These are phyloP conservation scores for Drosophila persimilis DNA, from an alignment of 1,140 invertebrate species.

Conservation along the genomic window DNA sequence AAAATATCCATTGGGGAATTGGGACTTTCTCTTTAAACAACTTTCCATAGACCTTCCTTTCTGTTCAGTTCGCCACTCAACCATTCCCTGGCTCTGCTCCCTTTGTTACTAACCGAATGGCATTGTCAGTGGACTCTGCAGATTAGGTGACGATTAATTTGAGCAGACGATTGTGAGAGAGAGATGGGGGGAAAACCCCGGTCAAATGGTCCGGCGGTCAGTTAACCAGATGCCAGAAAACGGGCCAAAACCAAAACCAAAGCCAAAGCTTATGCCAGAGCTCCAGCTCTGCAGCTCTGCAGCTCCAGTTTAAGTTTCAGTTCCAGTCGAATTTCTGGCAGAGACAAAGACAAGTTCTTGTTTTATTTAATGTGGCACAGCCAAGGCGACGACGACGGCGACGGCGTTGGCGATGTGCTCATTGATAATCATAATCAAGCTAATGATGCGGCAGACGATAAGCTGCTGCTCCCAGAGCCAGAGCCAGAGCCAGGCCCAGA, in stretches of 20 bases:
- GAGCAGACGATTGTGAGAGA: not conserved
- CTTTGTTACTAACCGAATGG: not conserved
- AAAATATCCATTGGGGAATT: too few species aligned
- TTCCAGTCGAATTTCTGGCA: conserved; percentile 11
- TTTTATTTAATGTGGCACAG: conserved; percentile 50
- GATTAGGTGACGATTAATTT: conserved; percentile 12
- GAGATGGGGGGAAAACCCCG: not conserved
- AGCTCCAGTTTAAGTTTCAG: conserved; percentile 3
- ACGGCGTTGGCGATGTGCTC: conserved; percentile 63
- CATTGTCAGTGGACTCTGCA: not conserved
- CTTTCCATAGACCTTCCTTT: too few species aligned
- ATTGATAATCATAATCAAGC: conserved; percentile 82
- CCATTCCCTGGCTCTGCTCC: too few species aligned
- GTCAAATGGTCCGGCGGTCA: conserved; percentile 22
- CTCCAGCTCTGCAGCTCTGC: not conserved
- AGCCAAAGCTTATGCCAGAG: conserved; percentile 18
- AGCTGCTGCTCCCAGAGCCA: conserved; percentile 24
- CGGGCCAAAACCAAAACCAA: conserved; percentile 7
- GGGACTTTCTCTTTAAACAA: too few species aligned
- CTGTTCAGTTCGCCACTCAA: too few species aligned
- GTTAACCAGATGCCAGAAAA: conserved; percentile 14
- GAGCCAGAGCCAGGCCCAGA: not conserved
- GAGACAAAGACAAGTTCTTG: conserved; percentile 38
- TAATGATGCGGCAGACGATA: conserved; percentile 78
- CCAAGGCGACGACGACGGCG: conserved; percentile 13